Conservation (phyloP, 2,797 vertebrate species). For the Cuculus canorus region DNA sequence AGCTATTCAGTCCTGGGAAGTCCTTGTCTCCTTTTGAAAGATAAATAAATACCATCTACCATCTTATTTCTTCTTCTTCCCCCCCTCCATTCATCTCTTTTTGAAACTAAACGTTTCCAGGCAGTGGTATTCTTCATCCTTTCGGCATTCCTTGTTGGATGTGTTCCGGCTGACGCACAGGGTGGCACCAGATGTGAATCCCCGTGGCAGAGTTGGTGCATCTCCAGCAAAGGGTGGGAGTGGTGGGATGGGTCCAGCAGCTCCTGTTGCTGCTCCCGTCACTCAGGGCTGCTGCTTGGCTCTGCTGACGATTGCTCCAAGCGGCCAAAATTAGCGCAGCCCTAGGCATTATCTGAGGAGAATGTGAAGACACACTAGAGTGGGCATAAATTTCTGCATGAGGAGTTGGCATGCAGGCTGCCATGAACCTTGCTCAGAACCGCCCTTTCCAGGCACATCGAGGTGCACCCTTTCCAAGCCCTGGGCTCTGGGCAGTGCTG, state of each 20-base stretch:
- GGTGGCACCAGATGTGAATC: accelerated
- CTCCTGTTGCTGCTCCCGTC: accelerated
- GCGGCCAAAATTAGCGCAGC: neutral
- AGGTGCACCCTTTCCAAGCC: neutral
- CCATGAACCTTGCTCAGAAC: accelerated
- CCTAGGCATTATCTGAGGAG: no score
- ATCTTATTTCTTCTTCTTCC: neutral
- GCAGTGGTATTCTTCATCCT: neutral
- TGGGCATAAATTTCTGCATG: neutral
- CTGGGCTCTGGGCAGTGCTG: accelerated
- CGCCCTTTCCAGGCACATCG: accelerated
- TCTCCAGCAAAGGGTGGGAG: neutral
- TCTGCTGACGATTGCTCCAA: neutral
- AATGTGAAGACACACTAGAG: accelerated
- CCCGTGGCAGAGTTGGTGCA: accelerated
- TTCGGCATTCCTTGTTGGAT: accelerated
- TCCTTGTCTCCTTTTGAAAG: conserved; percentile 1
- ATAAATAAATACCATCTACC: neutral
- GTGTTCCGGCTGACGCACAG: accelerated
- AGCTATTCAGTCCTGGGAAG: neutral
- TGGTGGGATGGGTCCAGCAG: neutral
- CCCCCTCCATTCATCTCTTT: neutral
- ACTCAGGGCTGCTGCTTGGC: accelerated
- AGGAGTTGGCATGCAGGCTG: neutral
- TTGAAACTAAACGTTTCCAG: neutral